Base-by-base conservation (phyloP, 2,888 invertebrate genomes). In the Pseudolycoriella hygida region DNA sequence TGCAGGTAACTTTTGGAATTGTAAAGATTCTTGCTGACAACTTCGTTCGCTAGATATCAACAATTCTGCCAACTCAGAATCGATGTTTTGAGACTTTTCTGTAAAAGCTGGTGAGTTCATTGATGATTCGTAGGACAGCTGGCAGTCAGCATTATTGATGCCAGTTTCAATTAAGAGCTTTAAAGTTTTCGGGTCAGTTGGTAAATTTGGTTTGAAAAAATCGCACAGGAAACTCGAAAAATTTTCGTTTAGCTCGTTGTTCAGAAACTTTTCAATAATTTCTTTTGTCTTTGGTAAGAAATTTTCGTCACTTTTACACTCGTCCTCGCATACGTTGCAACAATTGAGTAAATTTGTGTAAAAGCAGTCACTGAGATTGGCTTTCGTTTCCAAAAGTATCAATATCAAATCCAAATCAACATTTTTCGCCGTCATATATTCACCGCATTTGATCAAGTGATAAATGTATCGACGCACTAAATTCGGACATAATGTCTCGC, bases 101-200 rank as follows among this genome's bases (percentile, higher is more conserved):
- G 65, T 64, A 5, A 61, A 52, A 31, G 61, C 63, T 1, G 66
- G 66, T 2, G 66, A 66, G 57, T 63, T 66, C 18, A 46, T 40
- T 2, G 66, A 64, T 1, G 66, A 66, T 40, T 64, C 66, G 42
- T 61, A 64, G 0, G 65, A 65, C 39, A 59, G 59, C 51, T 57
- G 58, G 1, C 63, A 54, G n/a, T 66, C 66, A 1, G 61, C 61
- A 53, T 66, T 66, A 55, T 63, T 77, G 43, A 72, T 84, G 47
- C 84, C 85, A 6, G 86, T 76, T 53, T 85, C 86, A 42, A 85
- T 67, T 20, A 88, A 66, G 25, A 87, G 67, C 52, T 76, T 74
- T 44, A 86, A 60, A 25, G 78, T 76, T 51, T 80, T 77, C 2
- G 75, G 71, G 60, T 85, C 84, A 1, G 77, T 73, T 2, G 78